Percentiles rank a stretch among this genome's conserved stretches.
phyloP scores from a whole-genome alignment of 2,797 vertebrate genomes.

The Mus spretus region DNA sequence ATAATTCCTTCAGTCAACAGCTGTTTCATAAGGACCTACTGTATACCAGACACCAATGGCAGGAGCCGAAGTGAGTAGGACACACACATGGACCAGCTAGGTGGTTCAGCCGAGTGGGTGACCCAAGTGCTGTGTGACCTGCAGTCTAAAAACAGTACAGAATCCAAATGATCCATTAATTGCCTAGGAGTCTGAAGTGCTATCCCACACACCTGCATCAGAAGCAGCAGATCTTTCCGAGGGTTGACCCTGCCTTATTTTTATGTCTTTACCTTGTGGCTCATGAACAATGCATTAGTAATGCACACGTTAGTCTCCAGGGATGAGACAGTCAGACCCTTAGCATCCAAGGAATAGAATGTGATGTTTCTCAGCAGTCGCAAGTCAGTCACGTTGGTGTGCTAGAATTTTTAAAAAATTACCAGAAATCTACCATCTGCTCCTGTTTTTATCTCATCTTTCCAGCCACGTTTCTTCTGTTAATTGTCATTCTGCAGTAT shows the following conservation, averaged over 20 bases:
- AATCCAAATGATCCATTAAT: constrained; percentile 32
- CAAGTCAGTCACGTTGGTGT: constrained; percentile 64
- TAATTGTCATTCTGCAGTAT: constrained; percentile 65
- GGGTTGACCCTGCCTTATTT: constrained; percentile 36
- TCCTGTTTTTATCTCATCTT: constrained; percentile 73
- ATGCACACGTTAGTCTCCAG: constrained; percentile 76
- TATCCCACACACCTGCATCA: constrained; percentile 59
- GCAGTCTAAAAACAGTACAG: neutral
- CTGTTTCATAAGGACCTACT: neutral
- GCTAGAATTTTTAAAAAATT: constrained; percentile 66
- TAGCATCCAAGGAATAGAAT: constrained; percentile 75
- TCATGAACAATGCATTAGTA: constrained; percentile 68
- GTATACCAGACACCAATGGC: neutral
- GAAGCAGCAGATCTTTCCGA: constrained; percentile 66
- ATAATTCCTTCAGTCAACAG: neutral
- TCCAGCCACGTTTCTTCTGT: constrained; percentile 62
- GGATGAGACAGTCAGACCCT: constrained; percentile 72
- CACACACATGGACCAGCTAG: neutral
- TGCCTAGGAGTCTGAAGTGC: constrained; percentile 38
- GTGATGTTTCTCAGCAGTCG: constrained; percentile 71
- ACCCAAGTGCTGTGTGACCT: neutral
- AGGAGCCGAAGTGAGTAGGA: neutral
- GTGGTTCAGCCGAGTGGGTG: neutral
- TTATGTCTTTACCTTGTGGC: constrained; percentile 48
- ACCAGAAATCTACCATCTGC: constrained; percentile 82